Evolutionary conservation across 1,140 invertebrate species (phyloP).

Genomic region (Zaprionus lachaisei): DNA sequence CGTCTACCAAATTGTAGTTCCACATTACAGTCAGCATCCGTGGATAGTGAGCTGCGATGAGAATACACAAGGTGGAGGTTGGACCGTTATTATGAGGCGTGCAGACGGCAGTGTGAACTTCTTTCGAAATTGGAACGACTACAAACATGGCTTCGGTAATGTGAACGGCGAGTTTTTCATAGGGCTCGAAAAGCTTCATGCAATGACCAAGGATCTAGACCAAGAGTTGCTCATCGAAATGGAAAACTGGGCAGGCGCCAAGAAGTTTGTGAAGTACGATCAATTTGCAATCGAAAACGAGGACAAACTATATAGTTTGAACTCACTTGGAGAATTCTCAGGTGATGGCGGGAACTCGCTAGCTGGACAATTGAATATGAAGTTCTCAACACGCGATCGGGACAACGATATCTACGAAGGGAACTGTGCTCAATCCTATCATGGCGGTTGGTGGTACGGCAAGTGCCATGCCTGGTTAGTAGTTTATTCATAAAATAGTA

Average conservation of each 20-base stretch:
- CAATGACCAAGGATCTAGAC: conserved; percentile 85
- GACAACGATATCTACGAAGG: conserved; percentile 89
- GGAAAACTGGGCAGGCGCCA: conserved; percentile 86
- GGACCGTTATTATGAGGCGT: conserved; percentile 87
- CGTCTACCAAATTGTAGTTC: conserved; percentile 23
- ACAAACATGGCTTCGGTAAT: conserved; percentile 88
- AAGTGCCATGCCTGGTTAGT: conserved; percentile 54
- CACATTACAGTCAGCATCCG: conserved; percentile 7
- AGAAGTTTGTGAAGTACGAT: conserved; percentile 87
- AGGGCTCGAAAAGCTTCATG: conserved; percentile 86
- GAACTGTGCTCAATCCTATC: conserved; percentile 87
- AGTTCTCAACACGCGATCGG: conserved; percentile 88
- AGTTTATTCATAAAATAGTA: background rate
- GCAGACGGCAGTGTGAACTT: conserved; percentile 87
- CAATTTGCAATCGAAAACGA: conserved; percentile 88
- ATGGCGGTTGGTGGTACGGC: conserved; percentile 88
- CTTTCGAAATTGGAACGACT: conserved; percentile 87
- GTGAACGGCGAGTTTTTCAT: conserved; percentile 87
- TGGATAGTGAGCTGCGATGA: conserved; percentile 33
- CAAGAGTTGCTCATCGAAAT: conserved; percentile 88
- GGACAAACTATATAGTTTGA: conserved; percentile 87
- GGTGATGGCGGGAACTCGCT: conserved; percentile 89
- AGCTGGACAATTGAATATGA: conserved; percentile 87
- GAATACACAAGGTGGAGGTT: conserved; percentile 57
- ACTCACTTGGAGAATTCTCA: conserved; percentile 86